Evolutionary conservation across 2,113 vertebrate genomes (phyloP).

Genomic region (Mola mola): DNA sequence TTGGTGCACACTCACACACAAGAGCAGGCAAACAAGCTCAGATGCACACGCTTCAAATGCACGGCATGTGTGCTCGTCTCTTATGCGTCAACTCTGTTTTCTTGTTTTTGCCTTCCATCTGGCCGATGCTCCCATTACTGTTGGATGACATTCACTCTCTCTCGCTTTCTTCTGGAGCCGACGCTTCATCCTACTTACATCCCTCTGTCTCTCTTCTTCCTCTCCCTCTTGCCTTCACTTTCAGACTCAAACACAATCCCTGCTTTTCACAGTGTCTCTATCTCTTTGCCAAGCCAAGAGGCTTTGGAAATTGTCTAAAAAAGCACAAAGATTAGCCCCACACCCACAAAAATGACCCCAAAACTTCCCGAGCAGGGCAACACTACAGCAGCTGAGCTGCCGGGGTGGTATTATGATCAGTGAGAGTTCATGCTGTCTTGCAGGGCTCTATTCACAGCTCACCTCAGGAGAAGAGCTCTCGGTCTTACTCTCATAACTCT

Average conservation of each 20-base stretch:
- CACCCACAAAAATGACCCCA: conserved; percentile 48
- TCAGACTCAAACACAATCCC: conserved; percentile 39
- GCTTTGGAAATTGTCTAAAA: conserved; percentile 52
- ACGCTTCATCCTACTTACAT: conserved; percentile 31
- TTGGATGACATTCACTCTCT: conserved; percentile 11
- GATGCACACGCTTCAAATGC: conserved; percentile 49
- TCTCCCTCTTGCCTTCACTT: conserved; percentile 3
- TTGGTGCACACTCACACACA: conserved; percentile 58
- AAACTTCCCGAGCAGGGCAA: conserved; percentile 35
- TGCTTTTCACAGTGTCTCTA: conserved; percentile 27
- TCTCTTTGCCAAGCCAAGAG: conserved; percentile 54
- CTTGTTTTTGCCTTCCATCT: conserved; percentile 45
- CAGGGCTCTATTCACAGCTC: conserved; percentile 14
- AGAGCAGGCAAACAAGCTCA: conserved; percentile 39
- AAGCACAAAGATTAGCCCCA: conserved; percentile 51
- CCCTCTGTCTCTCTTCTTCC: conserved; percentile 10
- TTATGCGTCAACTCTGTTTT: conserved; percentile 43
- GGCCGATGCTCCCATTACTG: conserved; percentile 41
- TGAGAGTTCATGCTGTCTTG: conserved; percentile 12
- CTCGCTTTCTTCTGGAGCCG: conserved; percentile 37
- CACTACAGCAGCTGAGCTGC: conserved; percentile 38
- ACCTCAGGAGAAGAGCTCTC: conserved; percentile 5
- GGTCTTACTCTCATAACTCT: too few relatives aligned
- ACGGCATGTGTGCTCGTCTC: conserved; percentile 33
- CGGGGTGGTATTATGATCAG: conserved; percentile 51